Evolutionary conservation across 2,797 vertebrate species (phyloP), one percentile per base, ranked within the genome.

Genomic region (Furcifer pardalis): DNA sequence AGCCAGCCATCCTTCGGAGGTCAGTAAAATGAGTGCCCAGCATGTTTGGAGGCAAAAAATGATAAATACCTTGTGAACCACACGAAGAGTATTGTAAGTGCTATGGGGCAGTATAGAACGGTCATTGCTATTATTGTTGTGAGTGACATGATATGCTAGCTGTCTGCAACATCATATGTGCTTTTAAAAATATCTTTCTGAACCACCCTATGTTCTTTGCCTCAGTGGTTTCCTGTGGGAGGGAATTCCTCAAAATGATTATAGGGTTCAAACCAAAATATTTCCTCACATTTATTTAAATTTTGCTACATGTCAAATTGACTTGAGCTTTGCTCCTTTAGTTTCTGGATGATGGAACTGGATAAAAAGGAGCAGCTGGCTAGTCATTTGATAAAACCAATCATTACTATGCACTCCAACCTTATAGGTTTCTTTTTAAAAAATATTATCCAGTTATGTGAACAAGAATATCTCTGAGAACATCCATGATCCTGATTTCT

Each of bases 251-350:
- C 44, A 42, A 88, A 62, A 44, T 85, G 87, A 92, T 93, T 90
- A 93, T 86, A 90, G 65, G 88, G 59, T 93, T 90, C 84, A 83
- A 84, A 88, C n/a, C 84, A 72, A 90, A 92, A 21, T 52, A 88
- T 92, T 92, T 94, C 79, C 91, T 92, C 89, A 82, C 42, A 86
- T 71, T 84, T 84, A 89, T 91, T 94, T 92, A 87, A 84, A 89
- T 83, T 91, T 89, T 78, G 42, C 79, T 93, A 81, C 81, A 81
- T 88, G 82, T 86, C 84, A 93, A 91, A 84, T 30, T 17, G 0
- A 80, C 81, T 79, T 2, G 62, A 86, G 76, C 25, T 91, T 78
- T 73, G 23, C 9, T 59, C 1, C 7, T 83, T 84, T 80, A 13
- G 2, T 81, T 88, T 82, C 86, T 87, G 27, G 59, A 82, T 85